Percentiles rank a stretch among this genome's conserved stretches.
phyloP scores from a whole-genome alignment of 2,888 invertebrate genomes.

The Nephrotoma guestfalica region DNA sequence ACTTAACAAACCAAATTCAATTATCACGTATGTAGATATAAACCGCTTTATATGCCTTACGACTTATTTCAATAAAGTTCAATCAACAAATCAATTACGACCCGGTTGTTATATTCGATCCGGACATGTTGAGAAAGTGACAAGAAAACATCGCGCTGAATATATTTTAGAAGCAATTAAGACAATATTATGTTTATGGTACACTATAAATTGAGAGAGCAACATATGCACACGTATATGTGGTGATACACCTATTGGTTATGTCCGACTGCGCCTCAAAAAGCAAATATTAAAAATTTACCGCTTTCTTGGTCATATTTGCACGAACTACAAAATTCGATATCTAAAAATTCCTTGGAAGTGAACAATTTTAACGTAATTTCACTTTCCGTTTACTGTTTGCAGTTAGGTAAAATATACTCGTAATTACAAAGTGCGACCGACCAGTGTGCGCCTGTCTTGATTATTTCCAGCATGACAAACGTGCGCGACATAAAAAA shows the following conservation, averaged over 20 bases:
- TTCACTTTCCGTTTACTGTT: neutral
- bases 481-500: neutral
- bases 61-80: neutral
- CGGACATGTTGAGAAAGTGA: neutral
- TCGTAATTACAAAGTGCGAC: neutral
- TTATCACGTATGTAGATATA: neutral
- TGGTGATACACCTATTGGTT: neutral
- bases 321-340: neutral
- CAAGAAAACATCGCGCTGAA: neutral
- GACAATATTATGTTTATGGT: neutral
- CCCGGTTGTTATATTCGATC: neutral
- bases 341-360: neutral
- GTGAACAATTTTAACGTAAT: neutral
- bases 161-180: neutral
- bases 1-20: neutral
- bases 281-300: neutral
- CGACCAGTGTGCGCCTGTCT: neutral
- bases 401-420: neutral
- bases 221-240: neutral
- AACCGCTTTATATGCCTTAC: neutral
- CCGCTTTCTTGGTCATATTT: neutral
- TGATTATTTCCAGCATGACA: neutral
- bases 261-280: neutral
- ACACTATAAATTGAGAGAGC: neutral
- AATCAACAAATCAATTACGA: neutral